These are phyloP conservation scores for Agrotis exclamationis DNA, from an alignment of 2,888 invertebrate species.

Conservation along the genomic window DNA sequence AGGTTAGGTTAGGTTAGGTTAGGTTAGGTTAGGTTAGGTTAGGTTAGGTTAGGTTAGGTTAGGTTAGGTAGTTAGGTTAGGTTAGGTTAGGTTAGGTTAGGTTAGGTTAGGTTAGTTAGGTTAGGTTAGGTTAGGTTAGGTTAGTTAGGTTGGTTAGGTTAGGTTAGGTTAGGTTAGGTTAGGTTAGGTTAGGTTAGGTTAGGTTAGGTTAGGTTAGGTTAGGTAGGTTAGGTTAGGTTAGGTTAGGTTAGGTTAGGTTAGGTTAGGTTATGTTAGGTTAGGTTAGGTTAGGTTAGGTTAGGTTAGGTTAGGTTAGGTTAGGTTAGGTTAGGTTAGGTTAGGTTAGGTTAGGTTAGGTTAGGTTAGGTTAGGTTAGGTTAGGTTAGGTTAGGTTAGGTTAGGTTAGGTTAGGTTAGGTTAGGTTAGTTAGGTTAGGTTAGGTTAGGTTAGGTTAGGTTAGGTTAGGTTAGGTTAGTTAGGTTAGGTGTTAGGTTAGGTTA, in stretches of 20 bases:
- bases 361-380: conserved; percentile 41
- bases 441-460: conserved; percentile 44
- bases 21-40: conserved; percentile 53
- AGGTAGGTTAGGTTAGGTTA: conserved; percentile 14
- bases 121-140: conserved; percentile 23
- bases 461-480: too few relatives aligned
- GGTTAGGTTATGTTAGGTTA: conserved; percentile 13
- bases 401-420: conserved; percentile 35
- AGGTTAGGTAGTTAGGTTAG: conserved; percentile 54
- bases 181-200: conserved; percentile 29
- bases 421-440: conserved; percentile 48
- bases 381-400: conserved; percentile 25
- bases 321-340: conserved; percentile 59
- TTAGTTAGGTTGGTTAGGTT: conserved; percentile 37
- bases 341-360: conserved; percentile 60
- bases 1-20: conserved; percentile 57
- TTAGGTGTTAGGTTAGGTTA: too few relatives aligned
- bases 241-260: too few relatives aligned
- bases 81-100: conserved; percentile 47
- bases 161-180: conserved; percentile 41
- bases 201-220: conserved; percentile 31
- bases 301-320: conserved; percentile 60
- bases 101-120: conserved; percentile 44
- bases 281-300: conserved; percentile 55
- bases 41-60: conserved; percentile 55